Base-by-base conservation (phyloP, 1,140 invertebrate genomes). In the Anastrepha ludens region DNA sequence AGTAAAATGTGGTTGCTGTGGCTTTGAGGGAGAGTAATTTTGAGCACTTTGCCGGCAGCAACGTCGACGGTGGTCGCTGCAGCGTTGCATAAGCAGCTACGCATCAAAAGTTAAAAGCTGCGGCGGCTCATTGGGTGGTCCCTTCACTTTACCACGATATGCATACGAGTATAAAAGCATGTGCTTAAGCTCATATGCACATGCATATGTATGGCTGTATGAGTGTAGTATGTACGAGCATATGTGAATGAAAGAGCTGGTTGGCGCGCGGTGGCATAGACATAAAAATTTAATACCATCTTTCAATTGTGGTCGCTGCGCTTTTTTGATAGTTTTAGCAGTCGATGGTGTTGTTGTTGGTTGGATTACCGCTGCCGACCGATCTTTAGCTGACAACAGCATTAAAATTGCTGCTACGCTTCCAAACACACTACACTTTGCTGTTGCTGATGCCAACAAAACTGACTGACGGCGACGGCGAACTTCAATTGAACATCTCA, bases 391-490 rank as follows among this genome's bases (percentile, higher is more conserved):
- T 87, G 86, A 87, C 60, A 87, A 47, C 86, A 70, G 86, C 86
- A 87, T 62, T 50, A 44, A 87, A 87, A 65, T 86, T 41, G 55
- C 13, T 62, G 50, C 85, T 17, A 41, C 85, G 17, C 59, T 60
- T 50, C 9, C 41, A 81, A 81, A 55, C 20, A 55, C 74, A 62
- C 17, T 74, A n/a, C 17, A 50, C n/a, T 20, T 0, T 2, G 86
- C 20, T n/a, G 65, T 60, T 13, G 86, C 50, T 87, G 67, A 55
- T 78, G 47, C 50, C 87, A 92, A 91, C 55, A 91, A 89, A 90
- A 89, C 90, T 92, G 91, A 92, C 90, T 91, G 92, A 92, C 90
- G 90, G 90, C 91, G 92, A 92, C 90, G 91, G 90, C 91, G 90
- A 92, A 92, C 91, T 92, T 92, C 91, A 92, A 92, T 92, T 90